Base-by-base conservation (phyloP, 2,888 invertebrate species). In the Myopa testacea region DNA sequence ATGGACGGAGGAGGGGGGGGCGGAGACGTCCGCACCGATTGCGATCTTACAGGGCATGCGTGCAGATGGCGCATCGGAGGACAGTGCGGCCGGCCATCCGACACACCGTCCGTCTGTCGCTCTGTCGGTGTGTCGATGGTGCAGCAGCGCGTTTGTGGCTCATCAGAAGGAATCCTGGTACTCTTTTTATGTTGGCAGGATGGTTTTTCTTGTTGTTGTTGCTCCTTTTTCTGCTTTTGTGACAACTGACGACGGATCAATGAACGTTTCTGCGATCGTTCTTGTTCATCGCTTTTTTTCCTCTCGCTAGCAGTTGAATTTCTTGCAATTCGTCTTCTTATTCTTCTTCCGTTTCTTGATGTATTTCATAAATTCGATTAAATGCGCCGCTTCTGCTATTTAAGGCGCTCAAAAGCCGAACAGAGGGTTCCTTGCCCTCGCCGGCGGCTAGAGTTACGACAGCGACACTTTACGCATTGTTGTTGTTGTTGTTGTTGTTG, bases 241-340 rank as follows among this genome's bases (percentile, higher is more conserved):
- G 50, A 45, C 45, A 40, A 45, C 60, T 62, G 63, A 65, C n/a
- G 74, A 63, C 74, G 74, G 74, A 74, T 74, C 74, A 74, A 74
- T 74, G 74, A 74, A 74, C 74, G 74, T 37, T 55, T 26, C 38
- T 55, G 71, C 71, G 38, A 34, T 26, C 26, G 55, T 55, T 55
- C n/a, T 55, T 55, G 4, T n/a, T 55, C 2, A 45, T 45, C 7
- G 45, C n/a, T n/a, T 45, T n/a, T 4, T 55, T 5, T 55, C 4
- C 10, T 55, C 10, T 55, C 5, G 55, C 10, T 5, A 55, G n/a
- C 55, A 55, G 55, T 55, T 55, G 55, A 5, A 55, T 55, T 55
- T 55, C 16, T 4, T 55, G 55, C 45, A 1, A 10, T 45, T 45
- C 45, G 6, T 45, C 45, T 55, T 55, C 10, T 55, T 55, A 6